Conservation (phyloP, 2,113 vertebrate species). For the Erpornis zantholeuca region DNA sequence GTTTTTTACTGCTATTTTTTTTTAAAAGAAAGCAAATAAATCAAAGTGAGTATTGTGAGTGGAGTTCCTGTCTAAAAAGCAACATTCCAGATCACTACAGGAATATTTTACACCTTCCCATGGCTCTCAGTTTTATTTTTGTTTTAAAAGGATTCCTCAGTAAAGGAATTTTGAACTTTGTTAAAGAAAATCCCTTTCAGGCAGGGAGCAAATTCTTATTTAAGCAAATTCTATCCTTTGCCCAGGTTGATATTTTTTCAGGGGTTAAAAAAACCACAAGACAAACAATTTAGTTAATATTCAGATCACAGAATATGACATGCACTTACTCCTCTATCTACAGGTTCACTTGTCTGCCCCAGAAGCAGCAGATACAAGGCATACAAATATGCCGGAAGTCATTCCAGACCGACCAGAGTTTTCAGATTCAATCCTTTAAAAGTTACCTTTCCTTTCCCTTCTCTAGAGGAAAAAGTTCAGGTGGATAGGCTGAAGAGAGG, state of each 20-base stretch:
- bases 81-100: accelerated
- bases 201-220: neutral
- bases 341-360: neutral
- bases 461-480: neutral
- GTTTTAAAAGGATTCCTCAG: neutral
- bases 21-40: neutral
- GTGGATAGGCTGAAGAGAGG: neutral
- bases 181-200: neutral
- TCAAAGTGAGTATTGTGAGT: neutral
- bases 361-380: neutral
- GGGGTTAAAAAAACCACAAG: neutral
- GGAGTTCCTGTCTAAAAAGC: neutral
- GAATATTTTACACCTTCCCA: neutral
- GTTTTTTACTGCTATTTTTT: neutral
- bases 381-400: neutral
- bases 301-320: neutral
- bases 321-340: neutral
- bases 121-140: neutral
- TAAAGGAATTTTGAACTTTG: neutral
- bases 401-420: neutral
- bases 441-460: neutral
- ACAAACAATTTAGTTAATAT: neutral
- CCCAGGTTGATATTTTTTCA: neutral
- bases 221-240: neutral
- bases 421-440: neutral